phyloP scores from a whole-genome alignment of 35 echinoderm and acorn worm genomes.

The Ophiothrix spiculata region DNA sequence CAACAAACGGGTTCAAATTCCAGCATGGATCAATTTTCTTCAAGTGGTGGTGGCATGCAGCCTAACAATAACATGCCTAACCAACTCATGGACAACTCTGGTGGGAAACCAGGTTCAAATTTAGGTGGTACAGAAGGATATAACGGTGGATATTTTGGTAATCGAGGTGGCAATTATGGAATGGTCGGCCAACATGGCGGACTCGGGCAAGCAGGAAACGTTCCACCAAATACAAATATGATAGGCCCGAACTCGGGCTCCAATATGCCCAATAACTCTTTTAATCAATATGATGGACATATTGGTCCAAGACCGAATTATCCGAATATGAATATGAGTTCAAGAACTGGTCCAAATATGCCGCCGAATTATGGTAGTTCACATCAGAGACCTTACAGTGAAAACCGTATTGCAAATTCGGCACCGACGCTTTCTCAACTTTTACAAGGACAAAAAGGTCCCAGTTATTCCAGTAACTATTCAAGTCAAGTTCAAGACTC shows the following conservation, averaged over 20 bases:
- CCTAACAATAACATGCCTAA: constrained; percentile 31
- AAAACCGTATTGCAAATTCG: constrained; percentile 83
- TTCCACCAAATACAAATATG: constrained; percentile 22
- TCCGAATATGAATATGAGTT: constrained; percentile 29
- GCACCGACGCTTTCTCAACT: constrained; percentile 98
- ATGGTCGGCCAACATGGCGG: constrained; percentile 43
- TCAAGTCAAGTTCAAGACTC: constrained; percentile 57
- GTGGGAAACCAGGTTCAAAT: constrained; percentile 13
- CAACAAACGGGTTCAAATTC: constrained; percentile 22
- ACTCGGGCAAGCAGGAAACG: constrained; percentile 34
- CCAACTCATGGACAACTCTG: constrained; percentile 30
- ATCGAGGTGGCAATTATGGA: constrained; percentile 29
- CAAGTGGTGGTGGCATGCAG: constrained; percentile 19
- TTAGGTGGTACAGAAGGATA: constrained; percentile 22
- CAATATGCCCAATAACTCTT: constrained; percentile 66
- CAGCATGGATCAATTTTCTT: constrained; percentile 26
- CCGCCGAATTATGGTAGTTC: constrained; percentile 43
- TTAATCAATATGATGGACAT: constrained; percentile 70
- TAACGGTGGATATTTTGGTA: constrained; percentile 40
- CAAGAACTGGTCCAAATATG: constrained; percentile 47
- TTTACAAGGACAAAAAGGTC: constrained; percentile 95
- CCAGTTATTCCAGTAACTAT: constrained; percentile 67
- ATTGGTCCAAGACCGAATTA: constrained; percentile 25
- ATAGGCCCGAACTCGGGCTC: constrained; percentile 26
- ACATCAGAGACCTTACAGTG: constrained; percentile 54